Percentiles rank a stretch among this genome's conserved stretches.
phyloP scores from a whole-genome alignment of 2,888 invertebrate genomes.

The Tetragonula carbonaria region DNA sequence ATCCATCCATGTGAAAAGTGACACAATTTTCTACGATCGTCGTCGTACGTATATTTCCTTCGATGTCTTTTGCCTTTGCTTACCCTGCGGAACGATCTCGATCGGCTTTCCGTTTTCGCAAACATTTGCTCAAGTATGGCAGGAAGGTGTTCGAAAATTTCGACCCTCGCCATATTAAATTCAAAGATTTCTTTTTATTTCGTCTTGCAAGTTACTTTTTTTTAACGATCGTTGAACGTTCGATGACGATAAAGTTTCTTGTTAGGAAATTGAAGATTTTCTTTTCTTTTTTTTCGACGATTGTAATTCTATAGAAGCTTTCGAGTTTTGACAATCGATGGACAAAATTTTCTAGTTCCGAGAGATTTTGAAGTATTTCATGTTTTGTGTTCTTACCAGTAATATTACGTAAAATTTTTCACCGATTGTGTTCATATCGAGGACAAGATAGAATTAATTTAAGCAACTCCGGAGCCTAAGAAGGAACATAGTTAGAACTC shows the following conservation, averaged over 20 bases:
- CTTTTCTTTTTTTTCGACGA: no score
- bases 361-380: no score
- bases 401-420: no score
- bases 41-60: neutral
- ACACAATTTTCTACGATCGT: constrained; percentile 7
- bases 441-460: neutral
- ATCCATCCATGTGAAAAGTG: neutral
- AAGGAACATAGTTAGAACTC: neutral
- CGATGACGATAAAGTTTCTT: neutral
- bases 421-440: neutral
- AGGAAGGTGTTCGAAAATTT: no score
- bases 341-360: no score
- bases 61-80: constrained; percentile 9
- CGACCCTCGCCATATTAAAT: neutral
- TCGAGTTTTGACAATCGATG: no score
- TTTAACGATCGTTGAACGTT: neutral
- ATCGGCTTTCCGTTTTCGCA: constrained; percentile 15
- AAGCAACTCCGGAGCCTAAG: neutral
- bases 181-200: neutral
- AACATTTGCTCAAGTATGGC: neutral
- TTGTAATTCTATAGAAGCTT: no score
- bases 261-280: no score
- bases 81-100: neutral
- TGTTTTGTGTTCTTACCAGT: no score
- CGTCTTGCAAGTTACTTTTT: neutral